Evolutionary conservation across 2,888 invertebrate genomes (phyloP).

Genomic region (Aleiodes leptofemur): DNA sequence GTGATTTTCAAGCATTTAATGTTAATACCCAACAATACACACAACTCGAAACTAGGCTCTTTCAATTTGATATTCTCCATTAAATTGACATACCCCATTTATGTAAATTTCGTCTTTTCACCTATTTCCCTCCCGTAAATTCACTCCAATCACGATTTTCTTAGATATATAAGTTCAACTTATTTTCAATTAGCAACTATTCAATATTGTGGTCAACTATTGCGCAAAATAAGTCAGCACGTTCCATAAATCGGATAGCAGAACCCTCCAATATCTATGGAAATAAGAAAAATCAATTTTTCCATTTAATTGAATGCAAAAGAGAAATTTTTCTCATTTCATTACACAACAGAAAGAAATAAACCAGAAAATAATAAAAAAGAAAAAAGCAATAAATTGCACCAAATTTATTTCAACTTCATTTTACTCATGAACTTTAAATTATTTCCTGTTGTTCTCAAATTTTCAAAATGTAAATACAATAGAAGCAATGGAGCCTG

Average conservation of each 20-base stretch:
- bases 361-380: too few species aligned
- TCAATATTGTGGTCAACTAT: too few species aligned
- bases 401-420: background rate
- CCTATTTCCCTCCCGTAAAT: background rate
- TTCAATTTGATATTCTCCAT: slow-evolving; percentile 1
- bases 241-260: too few species aligned
- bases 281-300: too few species aligned
- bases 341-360: too few species aligned
- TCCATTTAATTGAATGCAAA: too few species aligned
- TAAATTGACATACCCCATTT: slow-evolving; percentile 12
- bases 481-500: slow-evolving; percentile 30
- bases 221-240: too few species aligned
- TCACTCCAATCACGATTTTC: background rate
- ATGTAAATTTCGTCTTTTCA: background rate
- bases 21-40: slow-evolving; percentile 13
- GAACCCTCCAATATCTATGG: too few species aligned
- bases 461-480: slow-evolving; percentile 23
- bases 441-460: slow-evolving; percentile 14
- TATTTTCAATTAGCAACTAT: background rate
- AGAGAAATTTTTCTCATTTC: too few species aligned
- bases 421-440: background rate
- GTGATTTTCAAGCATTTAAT: slow-evolving; percentile 1
- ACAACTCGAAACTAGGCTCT: background rate
- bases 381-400: too few species aligned
- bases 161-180: background rate